Evolutionary conservation across 2,888 invertebrate genomes (phyloP).

Genomic region (Trachelus stipa): DNA sequence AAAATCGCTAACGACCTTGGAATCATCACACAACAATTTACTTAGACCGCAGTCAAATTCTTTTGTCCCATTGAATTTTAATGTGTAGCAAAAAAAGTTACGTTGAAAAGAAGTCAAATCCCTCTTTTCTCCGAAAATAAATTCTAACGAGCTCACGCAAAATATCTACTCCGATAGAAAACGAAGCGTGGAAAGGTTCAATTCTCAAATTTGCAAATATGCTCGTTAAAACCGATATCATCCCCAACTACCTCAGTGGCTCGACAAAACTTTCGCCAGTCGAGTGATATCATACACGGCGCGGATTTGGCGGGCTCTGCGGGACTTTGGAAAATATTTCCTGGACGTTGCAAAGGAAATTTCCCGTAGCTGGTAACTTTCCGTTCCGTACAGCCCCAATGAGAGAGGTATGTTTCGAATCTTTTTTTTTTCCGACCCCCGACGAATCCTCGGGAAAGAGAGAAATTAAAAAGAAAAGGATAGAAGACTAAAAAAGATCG

Average conservation of each 20-base stretch:
- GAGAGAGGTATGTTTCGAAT: constrained; percentile 34
- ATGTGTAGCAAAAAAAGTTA: neutral
- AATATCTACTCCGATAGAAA: neutral
- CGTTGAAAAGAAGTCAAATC: neutral
- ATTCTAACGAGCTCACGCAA: neutral
- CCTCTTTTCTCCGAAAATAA: neutral
- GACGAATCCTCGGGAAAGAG: neutral
- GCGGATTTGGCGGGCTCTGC: constrained; percentile 49
- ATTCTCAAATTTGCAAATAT: neutral
- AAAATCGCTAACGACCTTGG: neutral
- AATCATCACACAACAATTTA: neutral
- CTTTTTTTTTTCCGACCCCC: constrained; percentile 26
- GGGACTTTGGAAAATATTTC: constrained; percentile 51
- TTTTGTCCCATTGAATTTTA: neutral
- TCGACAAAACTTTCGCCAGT: constrained; percentile 43
- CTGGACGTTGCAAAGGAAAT: constrained; percentile 45
- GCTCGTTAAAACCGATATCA: neutral
- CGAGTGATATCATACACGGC: constrained; percentile 39
- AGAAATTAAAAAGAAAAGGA: neutral
- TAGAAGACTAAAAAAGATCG: neutral
- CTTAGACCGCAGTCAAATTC: neutral
- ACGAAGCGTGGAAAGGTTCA: neutral
- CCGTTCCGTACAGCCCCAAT: constrained; percentile 15
- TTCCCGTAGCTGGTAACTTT: constrained; percentile 37
- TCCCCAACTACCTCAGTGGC: neutral